Percentiles rank a stretch among this genome's conserved stretches.
Evolutionary conservation across 2,797 vertebrate genomes (phyloP).

Genomic region (Emys orbicularis): DNA sequence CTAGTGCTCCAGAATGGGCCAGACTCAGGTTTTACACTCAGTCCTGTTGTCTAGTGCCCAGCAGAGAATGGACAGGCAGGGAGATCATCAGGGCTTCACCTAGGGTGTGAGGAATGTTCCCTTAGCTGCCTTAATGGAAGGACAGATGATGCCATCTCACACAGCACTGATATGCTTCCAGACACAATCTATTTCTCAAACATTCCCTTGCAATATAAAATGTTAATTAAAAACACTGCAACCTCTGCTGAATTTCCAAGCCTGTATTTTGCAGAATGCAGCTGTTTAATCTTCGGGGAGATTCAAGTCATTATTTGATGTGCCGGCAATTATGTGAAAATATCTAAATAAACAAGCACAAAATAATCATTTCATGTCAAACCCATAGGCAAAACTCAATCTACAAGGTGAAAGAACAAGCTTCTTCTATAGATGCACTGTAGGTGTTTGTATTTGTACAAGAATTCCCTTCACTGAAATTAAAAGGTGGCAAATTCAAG

Average conservation of each 20-base stretch:
- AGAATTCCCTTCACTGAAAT: neutral
- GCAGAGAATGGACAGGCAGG: rapidly evolving
- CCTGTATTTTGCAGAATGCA: neutral
- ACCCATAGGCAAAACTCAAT: neutral
- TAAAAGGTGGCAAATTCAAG: too few relatives aligned
- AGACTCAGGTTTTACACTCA: neutral
- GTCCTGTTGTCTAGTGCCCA: neutral
- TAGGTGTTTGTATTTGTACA: neutral
- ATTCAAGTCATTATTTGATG: neutral
- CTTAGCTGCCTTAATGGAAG: neutral
- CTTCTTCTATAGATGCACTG: neutral
- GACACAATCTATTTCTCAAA: neutral
- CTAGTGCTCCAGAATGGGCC: neutral
- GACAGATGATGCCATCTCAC: rapidly evolving
- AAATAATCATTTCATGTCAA: neutral
- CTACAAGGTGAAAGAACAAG: neutral
- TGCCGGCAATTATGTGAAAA: neutral
- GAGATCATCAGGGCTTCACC: rapidly evolving
- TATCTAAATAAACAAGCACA: neutral
- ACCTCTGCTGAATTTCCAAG: neutral
- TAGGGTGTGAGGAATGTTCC: rapidly evolving
- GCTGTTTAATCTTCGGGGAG: neutral
- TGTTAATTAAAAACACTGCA: neutral
- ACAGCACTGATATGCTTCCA: rapidly evolving
- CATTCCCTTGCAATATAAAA: neutral